Percentiles rank a stretch among this genome's conserved stretches.
Evolutionary conservation across 2,113 vertebrate genomes (phyloP).

Genomic region (Heptranchias perlo): DNA sequence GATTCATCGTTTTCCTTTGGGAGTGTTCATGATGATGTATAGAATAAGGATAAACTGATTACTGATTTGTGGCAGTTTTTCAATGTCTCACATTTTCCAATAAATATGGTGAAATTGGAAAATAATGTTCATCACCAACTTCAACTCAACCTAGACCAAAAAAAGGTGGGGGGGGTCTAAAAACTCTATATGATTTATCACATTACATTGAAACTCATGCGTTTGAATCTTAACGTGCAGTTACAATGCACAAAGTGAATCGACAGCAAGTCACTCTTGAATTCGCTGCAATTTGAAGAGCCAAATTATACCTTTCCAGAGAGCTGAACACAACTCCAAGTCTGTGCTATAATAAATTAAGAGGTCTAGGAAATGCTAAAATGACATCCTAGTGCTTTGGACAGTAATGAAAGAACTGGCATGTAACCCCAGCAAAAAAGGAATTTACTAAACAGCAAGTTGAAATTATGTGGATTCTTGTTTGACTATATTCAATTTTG

Average conservation of each 20-base stretch:
- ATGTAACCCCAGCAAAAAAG: neutral
- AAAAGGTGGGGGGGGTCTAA: neutral
- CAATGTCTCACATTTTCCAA: neutral
- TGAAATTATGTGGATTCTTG: neutral
- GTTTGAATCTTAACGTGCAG: neutral
- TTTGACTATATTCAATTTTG: neutral
- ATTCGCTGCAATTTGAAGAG: neutral
- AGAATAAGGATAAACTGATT: neutral
- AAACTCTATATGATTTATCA: neutral
- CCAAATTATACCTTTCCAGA: neutral
- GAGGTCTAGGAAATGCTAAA: neutral
- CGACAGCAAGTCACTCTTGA: neutral
- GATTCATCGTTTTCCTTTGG: neutral
- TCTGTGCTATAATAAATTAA: neutral
- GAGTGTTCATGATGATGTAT: neutral
- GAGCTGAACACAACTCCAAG: neutral
- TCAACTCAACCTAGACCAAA: neutral
- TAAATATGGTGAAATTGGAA: neutral
- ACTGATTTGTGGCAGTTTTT: neutral
- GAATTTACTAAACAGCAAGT: neutral
- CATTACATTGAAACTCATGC: neutral
- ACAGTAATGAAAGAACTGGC: neutral
- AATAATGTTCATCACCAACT: neutral
- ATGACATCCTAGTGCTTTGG: neutral
- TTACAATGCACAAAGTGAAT: neutral